Percentiles rank a stretch among this genome's conserved stretches.
Evolutionary conservation across 37 sponge, comb jelly and placozoan genomes (phyloP).

Genomic region (Theonella swinhoei): DNA sequence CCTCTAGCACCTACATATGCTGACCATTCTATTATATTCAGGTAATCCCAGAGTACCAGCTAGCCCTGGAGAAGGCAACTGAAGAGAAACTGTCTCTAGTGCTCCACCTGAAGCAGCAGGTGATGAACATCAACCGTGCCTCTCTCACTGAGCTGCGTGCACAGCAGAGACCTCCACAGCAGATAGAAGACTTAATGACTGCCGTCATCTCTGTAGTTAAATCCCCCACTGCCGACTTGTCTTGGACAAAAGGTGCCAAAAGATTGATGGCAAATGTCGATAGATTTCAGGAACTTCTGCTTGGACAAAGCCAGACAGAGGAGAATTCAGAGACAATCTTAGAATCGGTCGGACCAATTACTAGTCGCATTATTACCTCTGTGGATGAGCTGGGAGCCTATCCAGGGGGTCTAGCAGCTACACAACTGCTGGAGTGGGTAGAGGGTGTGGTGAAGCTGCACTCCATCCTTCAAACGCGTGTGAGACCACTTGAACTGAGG

Average conservation of each 20-base stretch:
- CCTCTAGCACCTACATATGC: neutral
- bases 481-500: slow-evolving; percentile 48
- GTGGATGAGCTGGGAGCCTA: slow-evolving; percentile 14
- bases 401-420: slow-evolving; percentile 40
- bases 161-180: slow-evolving; percentile 57
- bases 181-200: slow-evolving; percentile 77
- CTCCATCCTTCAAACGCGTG: slow-evolving; percentile 56
- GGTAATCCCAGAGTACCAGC: slow-evolving; percentile 81
- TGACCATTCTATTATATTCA: neutral
- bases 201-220: slow-evolving; percentile 87
- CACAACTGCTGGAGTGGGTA: slow-evolving; percentile 62
- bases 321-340: slow-evolving; percentile 49
- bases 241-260: slow-evolving; percentile 96
- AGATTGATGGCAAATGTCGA: slow-evolving; percentile 92
- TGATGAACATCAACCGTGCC: slow-evolving; percentile 48
- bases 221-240: slow-evolving; percentile 84
- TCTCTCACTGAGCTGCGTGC: slow-evolving; percentile 75
- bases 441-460: slow-evolving; percentile 41
- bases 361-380: slow-evolving; percentile 14
- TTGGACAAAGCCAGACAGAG: slow-evolving; percentile 41
- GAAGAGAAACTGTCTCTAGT: slow-evolving; percentile 38
- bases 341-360: slow-evolving; percentile 43
- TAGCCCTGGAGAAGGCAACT: slow-evolving; percentile 38
- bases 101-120: slow-evolving; percentile 33
- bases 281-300: slow-evolving; percentile 67